Percentiles rank a stretch among this genome's conserved stretches.
Evolutionary conservation across 2,113 vertebrate species (phyloP).

Genomic region (Alces alces): DNA sequence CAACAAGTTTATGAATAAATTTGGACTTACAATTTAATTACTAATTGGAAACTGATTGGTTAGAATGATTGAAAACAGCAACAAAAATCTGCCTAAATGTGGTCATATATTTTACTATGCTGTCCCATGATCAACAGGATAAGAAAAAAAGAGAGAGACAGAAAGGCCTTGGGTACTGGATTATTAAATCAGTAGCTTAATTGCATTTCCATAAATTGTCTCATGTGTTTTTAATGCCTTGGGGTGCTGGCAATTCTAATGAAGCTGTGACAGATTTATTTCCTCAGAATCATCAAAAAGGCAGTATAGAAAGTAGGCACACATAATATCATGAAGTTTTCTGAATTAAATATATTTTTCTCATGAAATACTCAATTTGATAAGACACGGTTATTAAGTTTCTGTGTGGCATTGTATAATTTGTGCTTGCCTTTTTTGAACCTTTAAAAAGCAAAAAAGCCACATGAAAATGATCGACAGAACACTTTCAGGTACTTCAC

Average conservation of each 20-base stretch:
- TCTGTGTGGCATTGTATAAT: not conserved
- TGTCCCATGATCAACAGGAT: not conserved
- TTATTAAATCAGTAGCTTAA: slow-evolving; percentile 47
- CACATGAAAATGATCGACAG: not conserved
- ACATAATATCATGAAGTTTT: not conserved
- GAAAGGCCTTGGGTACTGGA: not conserved
- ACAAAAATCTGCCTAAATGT: not conserved
- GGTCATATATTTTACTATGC: not conserved
- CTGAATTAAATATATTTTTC: not conserved
- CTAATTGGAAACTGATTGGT: not conserved
- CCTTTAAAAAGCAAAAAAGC: slow-evolving; percentile 9
- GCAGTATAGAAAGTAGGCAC: not conserved
- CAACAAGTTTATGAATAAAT: not conserved
- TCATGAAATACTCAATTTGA: not conserved
- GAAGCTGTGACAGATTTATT: not conserved
- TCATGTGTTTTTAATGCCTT: not conserved
- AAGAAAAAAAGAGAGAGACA: not conserved
- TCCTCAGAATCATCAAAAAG: not conserved
- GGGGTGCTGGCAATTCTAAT: not conserved
- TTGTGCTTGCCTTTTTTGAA: not conserved
- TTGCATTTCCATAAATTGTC: not conserved
- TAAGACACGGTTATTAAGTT: not conserved
- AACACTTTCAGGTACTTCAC: not conserved
- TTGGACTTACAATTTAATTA: not conserved
- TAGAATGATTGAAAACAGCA: not conserved